Base-by-base conservation (phyloP, 2,797 vertebrate genomes). In the Poliocrania exsul region DNA sequence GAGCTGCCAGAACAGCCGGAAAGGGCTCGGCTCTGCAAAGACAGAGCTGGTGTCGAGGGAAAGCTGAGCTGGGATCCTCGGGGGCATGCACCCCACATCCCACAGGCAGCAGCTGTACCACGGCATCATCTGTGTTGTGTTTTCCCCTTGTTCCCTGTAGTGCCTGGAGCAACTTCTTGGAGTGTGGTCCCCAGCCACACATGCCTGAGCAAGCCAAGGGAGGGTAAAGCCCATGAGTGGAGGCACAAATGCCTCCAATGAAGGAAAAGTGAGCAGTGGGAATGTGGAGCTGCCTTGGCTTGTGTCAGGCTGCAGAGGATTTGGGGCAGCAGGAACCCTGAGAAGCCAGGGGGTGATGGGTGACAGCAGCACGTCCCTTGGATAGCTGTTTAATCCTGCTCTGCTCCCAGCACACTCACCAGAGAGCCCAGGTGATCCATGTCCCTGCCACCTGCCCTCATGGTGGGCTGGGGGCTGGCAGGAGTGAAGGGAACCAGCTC, bases 181-280 rank as follows among this genome's bases (percentile, higher is more conserved):
- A 72, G 58, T 0, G 13, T 1, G 42, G 37, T 89, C 81, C 87
- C 87, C 47, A 60, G 74, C 38, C 0, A 0, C 31, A 12, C 80
- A 72, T 10, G 38, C 56, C 82, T 81, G 81, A 86, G 86, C 37
- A 40, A 90, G 77, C 33, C 5, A 2, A 58, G 64, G 20, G 0
- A 17, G 70, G 51, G 49, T 8, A 77, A 44, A 65, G 44, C 64
- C n/a, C 1, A 0, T 0, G 1, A 53, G 42, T 0, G 0, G 23
- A 61, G 53, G 44, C 26, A 3, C 4, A 26, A 33, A 28, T 57
- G 65, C 38, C 26, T 65, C 46, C 42, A 6, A 58, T 1, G 24
- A 6, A 79, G 62, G 42, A 19, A 82, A 74, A 35, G 14, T 5
- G 4, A 64, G 44, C 51, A 2, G 9, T 12, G 57, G 86, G 57